A percentile compares a stretch with the other conserved stretches of the same genome.
These are phyloP conservation scores for Okapia johnstoni DNA, from an alignment of 2,113 vertebrate species.

Conservation along the genomic window DNA sequence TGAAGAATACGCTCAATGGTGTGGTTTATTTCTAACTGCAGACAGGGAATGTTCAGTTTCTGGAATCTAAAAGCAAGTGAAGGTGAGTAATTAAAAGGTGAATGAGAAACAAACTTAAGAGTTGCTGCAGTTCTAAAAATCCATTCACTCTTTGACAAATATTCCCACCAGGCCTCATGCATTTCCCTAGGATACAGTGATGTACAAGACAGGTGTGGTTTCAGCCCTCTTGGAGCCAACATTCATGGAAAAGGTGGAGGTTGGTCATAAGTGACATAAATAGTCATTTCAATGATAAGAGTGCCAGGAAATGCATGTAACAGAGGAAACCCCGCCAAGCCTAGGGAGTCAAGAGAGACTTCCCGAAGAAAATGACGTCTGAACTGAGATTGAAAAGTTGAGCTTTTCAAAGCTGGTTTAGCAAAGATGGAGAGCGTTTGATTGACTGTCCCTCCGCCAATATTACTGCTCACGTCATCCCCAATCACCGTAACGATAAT, in stretches of 20 bases:
- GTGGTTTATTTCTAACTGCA: conserved; percentile 77
- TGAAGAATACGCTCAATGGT: conserved; percentile 81
- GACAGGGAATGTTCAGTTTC: conserved; percentile 85
- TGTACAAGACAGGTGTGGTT: not conserved
- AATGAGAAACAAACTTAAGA: not conserved
- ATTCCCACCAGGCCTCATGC: not conserved
- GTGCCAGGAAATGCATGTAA: not conserved
- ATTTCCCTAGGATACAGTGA: not conserved
- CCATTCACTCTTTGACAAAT: not conserved
- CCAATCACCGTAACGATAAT: not conserved
- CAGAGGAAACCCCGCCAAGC: not conserved
- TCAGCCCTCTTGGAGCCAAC: not conserved
- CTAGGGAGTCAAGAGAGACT: not conserved
- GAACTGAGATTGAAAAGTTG: not conserved
- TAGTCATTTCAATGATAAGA: not conserved
- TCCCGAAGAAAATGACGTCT: not conserved
- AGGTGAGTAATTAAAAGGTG: conserved; percentile 1
- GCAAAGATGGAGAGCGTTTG: not conserved
- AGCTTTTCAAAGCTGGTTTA: not conserved
- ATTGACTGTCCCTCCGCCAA: not conserved
- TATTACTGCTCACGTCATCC: not conserved
- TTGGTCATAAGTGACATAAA: not conserved
- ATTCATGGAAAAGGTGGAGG: not conserved
- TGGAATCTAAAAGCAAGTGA: conserved; percentile 83
- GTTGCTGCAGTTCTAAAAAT: not conserved